phyloP scores from a whole-genome alignment of 2,797 vertebrate genomes.

The Lacerta bilineata region DNA sequence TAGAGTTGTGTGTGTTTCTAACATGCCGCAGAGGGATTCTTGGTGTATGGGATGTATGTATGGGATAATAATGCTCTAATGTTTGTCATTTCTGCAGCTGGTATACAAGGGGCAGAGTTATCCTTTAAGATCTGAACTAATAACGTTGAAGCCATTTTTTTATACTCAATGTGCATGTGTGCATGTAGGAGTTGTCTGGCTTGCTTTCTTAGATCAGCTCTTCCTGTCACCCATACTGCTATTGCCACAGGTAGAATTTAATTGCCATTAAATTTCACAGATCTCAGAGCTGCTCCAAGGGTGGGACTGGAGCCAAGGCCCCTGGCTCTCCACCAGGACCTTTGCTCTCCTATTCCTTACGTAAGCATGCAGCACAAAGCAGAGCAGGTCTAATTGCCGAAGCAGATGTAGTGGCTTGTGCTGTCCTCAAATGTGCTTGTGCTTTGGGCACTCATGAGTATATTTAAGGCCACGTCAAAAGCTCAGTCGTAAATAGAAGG shows the following conservation, averaged over 20 bases:
- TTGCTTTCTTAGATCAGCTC: constrained; percentile 10
- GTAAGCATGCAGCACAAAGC: neutral
- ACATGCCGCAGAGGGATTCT: neutral
- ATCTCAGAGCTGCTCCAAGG: neutral
- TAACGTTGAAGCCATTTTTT: constrained; percentile 1
- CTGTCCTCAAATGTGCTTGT: neutral
- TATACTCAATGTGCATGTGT: neutral
- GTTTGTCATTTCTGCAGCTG: neutral
- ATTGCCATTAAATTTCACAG: neutral
- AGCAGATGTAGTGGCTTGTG: constrained; percentile 19
- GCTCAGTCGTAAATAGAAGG: constrained; percentile 38
- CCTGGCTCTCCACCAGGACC: neutral
- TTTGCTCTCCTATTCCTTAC: neutral
- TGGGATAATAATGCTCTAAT: neutral
- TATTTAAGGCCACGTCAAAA: constrained; percentile 44
- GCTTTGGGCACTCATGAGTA: neutral
- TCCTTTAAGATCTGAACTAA: neutral
- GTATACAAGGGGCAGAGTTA: neutral
- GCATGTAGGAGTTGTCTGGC: neutral
- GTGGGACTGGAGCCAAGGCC: neutral
- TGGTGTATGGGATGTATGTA: neutral
- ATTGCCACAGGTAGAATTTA: neutral
- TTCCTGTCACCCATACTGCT: neutral
- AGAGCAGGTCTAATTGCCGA: neutral
- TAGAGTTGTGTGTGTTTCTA: neutral